A percentile compares a stretch with the other conserved stretches of the same genome.
These are phyloP conservation scores for Atherinomorus stipes DNA, from an alignment of 2,113 vertebrate species.

Conservation along the genomic window DNA sequence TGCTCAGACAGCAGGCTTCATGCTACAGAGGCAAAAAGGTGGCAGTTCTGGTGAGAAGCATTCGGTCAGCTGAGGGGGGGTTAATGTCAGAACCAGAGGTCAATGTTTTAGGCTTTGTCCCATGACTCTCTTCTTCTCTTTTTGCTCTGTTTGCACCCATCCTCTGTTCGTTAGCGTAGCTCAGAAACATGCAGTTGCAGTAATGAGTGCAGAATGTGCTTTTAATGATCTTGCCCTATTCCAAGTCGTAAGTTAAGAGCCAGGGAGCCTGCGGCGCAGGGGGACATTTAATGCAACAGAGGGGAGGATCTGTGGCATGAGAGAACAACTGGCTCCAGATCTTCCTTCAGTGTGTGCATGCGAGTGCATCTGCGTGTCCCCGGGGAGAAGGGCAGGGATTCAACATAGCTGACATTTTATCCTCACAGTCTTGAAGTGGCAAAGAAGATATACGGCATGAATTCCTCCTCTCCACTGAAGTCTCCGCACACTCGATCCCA, in stretches of 20 bases:
- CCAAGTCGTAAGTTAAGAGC: conserved; percentile 29
- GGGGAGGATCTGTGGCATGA: conserved; percentile 40
- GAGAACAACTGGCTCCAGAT: conserved; percentile 56
- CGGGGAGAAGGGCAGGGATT: conserved; percentile 9
- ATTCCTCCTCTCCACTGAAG: conserved; percentile 38
- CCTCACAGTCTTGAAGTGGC: conserved; percentile 50
- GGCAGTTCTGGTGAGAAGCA: background rate
- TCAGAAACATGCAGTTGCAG: conserved; percentile 16
- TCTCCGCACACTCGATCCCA: conserved; percentile 49
- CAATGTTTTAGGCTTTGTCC: conserved; percentile 6
- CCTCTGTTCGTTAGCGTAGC: conserved; percentile 11
- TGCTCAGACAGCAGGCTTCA: conserved; percentile 10
- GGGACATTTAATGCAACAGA: conserved; percentile 50
- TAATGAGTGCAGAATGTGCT: conserved; percentile 51
- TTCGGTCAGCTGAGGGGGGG: conserved; percentile 47
- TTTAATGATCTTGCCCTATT: conserved; percentile 39
- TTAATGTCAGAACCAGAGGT: conserved; percentile 37
- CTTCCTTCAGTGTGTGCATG: conserved; percentile 13
- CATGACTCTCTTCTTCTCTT: background rate
- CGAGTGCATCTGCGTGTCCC: conserved; percentile 16
- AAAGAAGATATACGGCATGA: conserved; percentile 34
- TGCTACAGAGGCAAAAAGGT: conserved; percentile 12
- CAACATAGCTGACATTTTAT: conserved; percentile 42
- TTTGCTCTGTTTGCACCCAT: background rate
- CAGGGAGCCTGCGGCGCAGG: conserved; percentile 46